Evolutionary conservation across 2,113 vertebrate genomes (phyloP).

Genomic region (Onychorhynchus coronatus): DNA sequence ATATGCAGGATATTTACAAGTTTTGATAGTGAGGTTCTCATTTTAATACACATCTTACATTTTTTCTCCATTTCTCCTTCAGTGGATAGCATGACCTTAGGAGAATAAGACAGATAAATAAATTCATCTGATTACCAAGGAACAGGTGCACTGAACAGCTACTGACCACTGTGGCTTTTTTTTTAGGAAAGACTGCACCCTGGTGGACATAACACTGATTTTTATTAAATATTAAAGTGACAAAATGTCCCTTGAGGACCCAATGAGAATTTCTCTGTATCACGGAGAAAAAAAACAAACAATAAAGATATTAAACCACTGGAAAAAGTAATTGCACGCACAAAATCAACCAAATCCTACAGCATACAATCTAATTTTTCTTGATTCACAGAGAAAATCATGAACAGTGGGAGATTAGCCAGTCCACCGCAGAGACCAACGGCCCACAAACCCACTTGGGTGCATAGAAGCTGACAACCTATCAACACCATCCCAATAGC

Average conservation of each 20-base stretch:
- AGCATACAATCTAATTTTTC: background rate
- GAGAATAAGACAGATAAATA: background rate
- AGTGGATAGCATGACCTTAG: background rate
- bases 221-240: background rate
- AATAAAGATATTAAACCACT: background rate
- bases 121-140: background rate
- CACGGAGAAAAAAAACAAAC: background rate
- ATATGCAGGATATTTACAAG: background rate
- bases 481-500: background rate
- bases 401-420: background rate
- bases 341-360: background rate
- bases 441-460: background rate
- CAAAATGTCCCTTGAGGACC: background rate
- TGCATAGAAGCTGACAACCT: background rate
- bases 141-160: background rate
- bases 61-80: background rate
- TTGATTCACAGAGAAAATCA: background rate
- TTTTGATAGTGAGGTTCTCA: background rate
- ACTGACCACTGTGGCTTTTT: background rate
- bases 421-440: background rate
- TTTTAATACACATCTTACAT: background rate
- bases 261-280: background rate
- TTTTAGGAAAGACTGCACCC: slow-evolving; percentile 30
- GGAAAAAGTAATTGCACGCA: background rate
- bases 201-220: background rate